Evolutionary conservation across 2,888 invertebrate species (phyloP), one percentile per base, ranked within the genome.

Genomic region (Spialia ferax): DNA sequence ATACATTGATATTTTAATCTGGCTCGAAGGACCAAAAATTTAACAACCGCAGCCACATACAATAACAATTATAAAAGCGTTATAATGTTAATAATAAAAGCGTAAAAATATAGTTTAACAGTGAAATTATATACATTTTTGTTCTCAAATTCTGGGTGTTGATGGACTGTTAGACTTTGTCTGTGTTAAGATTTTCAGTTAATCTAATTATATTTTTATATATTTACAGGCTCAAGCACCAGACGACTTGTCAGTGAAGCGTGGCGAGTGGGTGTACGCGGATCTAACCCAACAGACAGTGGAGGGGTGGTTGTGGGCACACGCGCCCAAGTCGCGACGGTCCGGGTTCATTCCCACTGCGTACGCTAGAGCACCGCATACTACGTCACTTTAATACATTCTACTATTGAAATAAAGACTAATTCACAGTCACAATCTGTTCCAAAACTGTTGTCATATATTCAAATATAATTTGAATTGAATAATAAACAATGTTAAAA

Each of bases 311-410:
- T 93, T 98, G 73, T 99, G 98, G 98, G 97, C 98, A 0, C 99
- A 99, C 93, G 98, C 98, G 10, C 98, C 98, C 8, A 98, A 98
- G 88, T 97, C 97, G 2, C 94, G 98, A 29, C 97, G 98, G 86
- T 98, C 98, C 82, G 99, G 99, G 38, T 99, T 99, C 89, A 98
- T 99, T 73, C 99, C 99, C 68, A 98, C 98, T 84, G 98, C 98
- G 0, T 98, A 98, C 82, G 98, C 98, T 8, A 94, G 98, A 18
- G 98, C 98, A 5, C 98, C 98, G 11, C 98, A 98, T 73, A 98
- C 98, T 95, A 98, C 98, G 29, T 96, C 97, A 77, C 95, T 97
- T 75, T 97, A 52, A 11, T 18, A 35, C 8, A 8, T 11, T 32
- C 32, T 11, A 11, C 32, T 1, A 32, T 35, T 10, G 32, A 35